A percentile compares a stretch with the other conserved stretches of the same genome.
These are phyloP conservation scores for Euglossa dilemma DNA, from an alignment of 1,140 invertebrate genomes.

Conservation along the genomic window DNA sequence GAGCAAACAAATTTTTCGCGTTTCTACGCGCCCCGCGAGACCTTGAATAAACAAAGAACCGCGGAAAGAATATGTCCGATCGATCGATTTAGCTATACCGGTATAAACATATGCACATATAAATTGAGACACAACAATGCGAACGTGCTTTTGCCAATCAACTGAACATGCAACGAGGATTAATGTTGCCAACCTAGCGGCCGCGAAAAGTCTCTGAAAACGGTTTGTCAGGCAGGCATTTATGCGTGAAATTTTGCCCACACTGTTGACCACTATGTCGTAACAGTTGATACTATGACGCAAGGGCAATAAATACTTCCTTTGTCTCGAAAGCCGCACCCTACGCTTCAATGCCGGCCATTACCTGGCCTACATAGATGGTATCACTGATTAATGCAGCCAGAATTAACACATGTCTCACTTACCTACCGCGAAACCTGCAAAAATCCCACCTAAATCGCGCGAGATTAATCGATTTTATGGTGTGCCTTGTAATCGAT, in stretches of 20 bases:
- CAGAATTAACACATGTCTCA: slow-evolving; percentile 60
- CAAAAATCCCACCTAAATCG: slow-evolving; percentile 29
- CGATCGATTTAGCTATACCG: slow-evolving; percentile 12
- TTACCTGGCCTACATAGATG: slow-evolving; percentile 71
- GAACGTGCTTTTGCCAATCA: neutral
- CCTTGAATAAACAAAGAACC: neutral
- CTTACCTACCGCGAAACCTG: slow-evolving; percentile 27
- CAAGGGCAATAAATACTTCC: slow-evolving; percentile 69
- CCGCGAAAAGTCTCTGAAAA: slow-evolving; percentile 35
- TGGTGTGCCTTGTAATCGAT: slow-evolving; percentile 18
- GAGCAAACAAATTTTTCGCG: neutral
- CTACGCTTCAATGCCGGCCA: slow-evolving; percentile 64
- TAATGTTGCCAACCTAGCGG: slow-evolving; percentile 5
- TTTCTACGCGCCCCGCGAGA: neutral
- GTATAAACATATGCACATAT: neutral
- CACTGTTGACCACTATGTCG: slow-evolving; percentile 38
- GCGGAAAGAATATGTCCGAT: neutral
- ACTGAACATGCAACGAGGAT: slow-evolving; percentile 11
- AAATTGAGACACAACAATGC: slow-evolving; percentile 33
- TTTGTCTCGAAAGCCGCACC: slow-evolving; percentile 71
- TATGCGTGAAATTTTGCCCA: slow-evolving; percentile 50
- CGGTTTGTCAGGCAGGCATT: slow-evolving; percentile 47
- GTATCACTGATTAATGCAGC: slow-evolving; percentile 68
- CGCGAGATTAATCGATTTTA: slow-evolving; percentile 41
- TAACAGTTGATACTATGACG: slow-evolving; percentile 53